These are phyloP conservation scores for Chloroceryle inda DNA, from an alignment of 2,797 vertebrate species.

Conservation along the genomic window DNA sequence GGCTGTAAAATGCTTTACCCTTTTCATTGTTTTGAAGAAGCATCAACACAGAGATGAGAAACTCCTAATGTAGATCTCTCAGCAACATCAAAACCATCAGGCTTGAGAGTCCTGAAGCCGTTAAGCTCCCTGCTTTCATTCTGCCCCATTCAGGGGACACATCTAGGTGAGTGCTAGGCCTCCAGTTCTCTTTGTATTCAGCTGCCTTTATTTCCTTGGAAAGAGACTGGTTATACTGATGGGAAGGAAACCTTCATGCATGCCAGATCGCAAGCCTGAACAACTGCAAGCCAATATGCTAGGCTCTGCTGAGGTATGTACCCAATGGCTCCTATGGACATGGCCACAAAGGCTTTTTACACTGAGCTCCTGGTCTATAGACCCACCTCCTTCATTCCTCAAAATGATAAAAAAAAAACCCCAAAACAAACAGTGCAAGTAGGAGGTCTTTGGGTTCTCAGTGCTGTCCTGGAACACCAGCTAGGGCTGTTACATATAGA, in stretches of 20 bases:
- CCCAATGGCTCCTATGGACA: neutral
- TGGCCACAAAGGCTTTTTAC: accelerated
- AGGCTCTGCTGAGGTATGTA: neutral
- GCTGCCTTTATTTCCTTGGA: neutral
- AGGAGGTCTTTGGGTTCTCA: neutral
- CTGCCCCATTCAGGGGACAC: neutral
- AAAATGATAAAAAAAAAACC: neutral
- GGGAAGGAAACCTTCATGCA: neutral
- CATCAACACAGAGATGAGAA: neutral
- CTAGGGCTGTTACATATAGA: neutral
- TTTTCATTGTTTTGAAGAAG: neutral
- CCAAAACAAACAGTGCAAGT: neutral
- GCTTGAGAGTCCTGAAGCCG: neutral
- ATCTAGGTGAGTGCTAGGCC: neutral
- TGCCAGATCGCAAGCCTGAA: neutral
- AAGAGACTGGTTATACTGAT: neutral
- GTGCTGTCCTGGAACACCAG: neutral
- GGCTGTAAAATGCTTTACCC: neutral
- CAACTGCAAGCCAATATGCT: accelerated
- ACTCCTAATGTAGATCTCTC: neutral
- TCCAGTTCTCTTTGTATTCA: neutral
- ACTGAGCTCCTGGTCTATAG: neutral
- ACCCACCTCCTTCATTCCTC: neutral
- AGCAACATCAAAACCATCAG: neutral
- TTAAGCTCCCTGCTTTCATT: neutral